Conservation (phyloP, 2,797 vertebrate species). For the Xenentodon cancila region DNA sequence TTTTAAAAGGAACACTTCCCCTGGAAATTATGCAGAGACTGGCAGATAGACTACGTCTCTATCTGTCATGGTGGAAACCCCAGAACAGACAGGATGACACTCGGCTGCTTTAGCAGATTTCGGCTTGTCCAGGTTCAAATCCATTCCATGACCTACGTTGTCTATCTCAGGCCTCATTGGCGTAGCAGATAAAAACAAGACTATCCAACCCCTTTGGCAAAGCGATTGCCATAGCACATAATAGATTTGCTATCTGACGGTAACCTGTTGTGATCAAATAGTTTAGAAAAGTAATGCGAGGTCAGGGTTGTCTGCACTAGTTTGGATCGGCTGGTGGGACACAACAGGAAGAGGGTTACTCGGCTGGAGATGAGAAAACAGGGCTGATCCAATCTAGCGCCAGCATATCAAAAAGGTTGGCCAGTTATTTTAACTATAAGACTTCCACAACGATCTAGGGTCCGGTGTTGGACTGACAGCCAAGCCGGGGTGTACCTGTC, state of each 20-base stretch:
- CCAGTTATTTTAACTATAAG: no score
- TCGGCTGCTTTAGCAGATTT: slow-evolving; percentile 16
- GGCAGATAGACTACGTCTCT: slow-evolving; percentile 52
- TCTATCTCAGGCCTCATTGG: neutral
- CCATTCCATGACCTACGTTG: slow-evolving; percentile 39
- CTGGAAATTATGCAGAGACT: slow-evolving; percentile 63
- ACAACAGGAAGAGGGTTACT: no score
- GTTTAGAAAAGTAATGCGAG: no score
- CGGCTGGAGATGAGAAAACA: no score
- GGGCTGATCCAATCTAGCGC: no score
- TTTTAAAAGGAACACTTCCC: slow-evolving; percentile 75
- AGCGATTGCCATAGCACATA: neutral
- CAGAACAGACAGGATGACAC: slow-evolving; percentile 22
- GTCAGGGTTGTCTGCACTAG: no score
- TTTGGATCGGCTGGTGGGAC: no score
- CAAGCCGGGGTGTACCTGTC: no score
- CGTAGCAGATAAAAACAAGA: neutral
- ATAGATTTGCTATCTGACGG: neutral
- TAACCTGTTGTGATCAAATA: neutral
- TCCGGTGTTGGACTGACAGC: no score
- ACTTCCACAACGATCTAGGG: no score
- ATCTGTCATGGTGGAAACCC: slow-evolving; percentile 46
- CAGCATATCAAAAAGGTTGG: no score
- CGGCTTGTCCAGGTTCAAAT: slow-evolving; percentile 61
- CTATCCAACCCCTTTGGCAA: neutral